These are phyloP conservation scores for Magallana nippona DNA, from an alignment of 2,888 invertebrate species.

Conservation along the genomic window DNA sequence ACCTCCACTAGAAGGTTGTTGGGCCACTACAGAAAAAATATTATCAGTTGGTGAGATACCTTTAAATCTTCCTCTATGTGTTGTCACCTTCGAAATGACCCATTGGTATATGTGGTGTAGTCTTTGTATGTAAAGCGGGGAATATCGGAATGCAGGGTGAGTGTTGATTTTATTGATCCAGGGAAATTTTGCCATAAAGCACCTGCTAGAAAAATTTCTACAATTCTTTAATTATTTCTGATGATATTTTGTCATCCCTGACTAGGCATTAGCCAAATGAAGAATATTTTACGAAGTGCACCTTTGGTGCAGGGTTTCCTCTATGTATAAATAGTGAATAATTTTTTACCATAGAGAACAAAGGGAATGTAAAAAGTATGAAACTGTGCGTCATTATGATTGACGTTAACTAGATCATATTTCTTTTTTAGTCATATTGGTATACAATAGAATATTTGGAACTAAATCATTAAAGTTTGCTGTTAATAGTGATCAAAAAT, in stretches of 20 bases:
- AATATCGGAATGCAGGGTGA: not conserved
- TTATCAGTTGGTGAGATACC: conserved; percentile 3
- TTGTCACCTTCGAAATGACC: conserved; percentile 13
- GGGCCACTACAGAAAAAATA: conserved; percentile 28
- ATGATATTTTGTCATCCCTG: not conserved
- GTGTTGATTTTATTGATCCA: not conserved
- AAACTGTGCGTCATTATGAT: too few relatives aligned
- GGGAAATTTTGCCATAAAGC: not conserved
- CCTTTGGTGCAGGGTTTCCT: too few relatives aligned
- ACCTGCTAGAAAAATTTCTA: not conserved
- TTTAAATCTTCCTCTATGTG: conserved; percentile 24
- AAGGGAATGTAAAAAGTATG: too few relatives aligned
- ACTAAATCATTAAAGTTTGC: not conserved
- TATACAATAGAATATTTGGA: not conserved
- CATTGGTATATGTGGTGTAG: not conserved
- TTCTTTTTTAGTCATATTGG: not conserved
- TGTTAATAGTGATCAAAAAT: not conserved
- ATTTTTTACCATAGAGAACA: too few relatives aligned
- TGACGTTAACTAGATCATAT: not conserved
- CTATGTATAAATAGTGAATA: too few relatives aligned
- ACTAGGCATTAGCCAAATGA: too few relatives aligned
- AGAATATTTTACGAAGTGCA: too few relatives aligned
- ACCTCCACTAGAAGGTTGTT: not conserved
- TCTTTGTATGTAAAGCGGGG: not conserved
- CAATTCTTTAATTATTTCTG: not conserved